phyloP scores from a whole-genome alignment of 2,113 vertebrate species.

The Sardina pilchardus region DNA sequence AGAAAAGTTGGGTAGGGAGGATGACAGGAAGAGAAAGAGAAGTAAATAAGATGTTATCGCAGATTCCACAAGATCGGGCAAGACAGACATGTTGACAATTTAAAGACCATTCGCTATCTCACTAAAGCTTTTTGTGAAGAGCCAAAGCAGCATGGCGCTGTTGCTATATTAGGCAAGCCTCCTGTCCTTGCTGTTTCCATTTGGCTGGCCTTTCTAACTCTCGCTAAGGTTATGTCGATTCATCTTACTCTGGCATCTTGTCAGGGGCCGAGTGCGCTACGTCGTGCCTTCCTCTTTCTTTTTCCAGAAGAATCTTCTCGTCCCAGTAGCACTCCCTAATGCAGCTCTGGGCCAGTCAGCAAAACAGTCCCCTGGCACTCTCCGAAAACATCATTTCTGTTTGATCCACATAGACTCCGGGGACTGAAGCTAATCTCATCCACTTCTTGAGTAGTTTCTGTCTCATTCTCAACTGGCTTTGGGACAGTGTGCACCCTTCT shows the following conservation, averaged over 20 bases:
- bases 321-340: conserved; percentile 20
- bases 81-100: not conserved
- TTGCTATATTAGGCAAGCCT: conserved; percentile 64
- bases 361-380: not conserved
- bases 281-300: not conserved
- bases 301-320: not conserved
- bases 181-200: conserved; percentile 38
- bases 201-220: conserved; percentile 41
- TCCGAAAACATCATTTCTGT: conserved; percentile 34
- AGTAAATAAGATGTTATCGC: conserved; percentile 35
- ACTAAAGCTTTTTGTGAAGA: not conserved
- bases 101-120: not conserved
- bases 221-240: conserved; percentile 38
- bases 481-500: not conserved
- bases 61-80: not conserved
- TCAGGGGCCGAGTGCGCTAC: conserved; percentile 47
- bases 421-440: conserved; percentile 22
- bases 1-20: not conserved
- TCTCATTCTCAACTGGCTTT: not conserved
- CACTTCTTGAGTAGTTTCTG: not conserved
- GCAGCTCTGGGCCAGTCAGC: conserved; percentile 17
- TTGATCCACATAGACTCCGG: conserved; percentile 12
- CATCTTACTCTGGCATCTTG: conserved; percentile 52
- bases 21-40: not conserved
- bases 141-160: conserved; percentile 6